Evolutionary conservation across 1,140 invertebrate genomes (phyloP).

Genomic region (Calycopis cecrops): DNA sequence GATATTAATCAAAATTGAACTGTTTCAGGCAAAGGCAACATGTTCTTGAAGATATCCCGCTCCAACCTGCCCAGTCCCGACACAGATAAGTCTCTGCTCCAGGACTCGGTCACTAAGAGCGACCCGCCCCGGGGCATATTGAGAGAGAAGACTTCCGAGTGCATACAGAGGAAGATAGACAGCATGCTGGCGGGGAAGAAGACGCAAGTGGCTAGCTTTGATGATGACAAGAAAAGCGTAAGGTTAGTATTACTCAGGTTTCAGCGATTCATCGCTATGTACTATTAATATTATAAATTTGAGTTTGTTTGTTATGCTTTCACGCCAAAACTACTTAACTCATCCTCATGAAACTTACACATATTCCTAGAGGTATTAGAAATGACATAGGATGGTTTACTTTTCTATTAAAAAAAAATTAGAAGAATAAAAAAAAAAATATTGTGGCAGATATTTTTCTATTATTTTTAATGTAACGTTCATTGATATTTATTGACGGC

Average conservation of each 20-base stretch:
- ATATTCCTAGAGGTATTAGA: too few relatives aligned
- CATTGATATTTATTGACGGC: too few relatives aligned
- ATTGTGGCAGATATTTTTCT: too few relatives aligned
- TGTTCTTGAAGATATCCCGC: slow-evolving; percentile 82
- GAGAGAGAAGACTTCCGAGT: slow-evolving; percentile 78
- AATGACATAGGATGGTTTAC: too few relatives aligned
- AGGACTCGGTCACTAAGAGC: slow-evolving; percentile 58
- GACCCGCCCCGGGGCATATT: slow-evolving; percentile 82
- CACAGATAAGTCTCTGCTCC: slow-evolving; percentile 53
- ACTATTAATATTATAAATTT: too few relatives aligned
- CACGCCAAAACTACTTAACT: too few relatives aligned
- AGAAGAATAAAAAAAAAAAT: too few relatives aligned
- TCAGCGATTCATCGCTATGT: too few relatives aligned
- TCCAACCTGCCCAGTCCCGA: slow-evolving; percentile 70
- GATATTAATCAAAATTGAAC: slow-evolving; percentile 3
- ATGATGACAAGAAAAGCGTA: slow-evolving; percentile 83
- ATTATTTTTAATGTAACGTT: too few relatives aligned
- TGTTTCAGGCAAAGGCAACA: slow-evolving; percentile 77
- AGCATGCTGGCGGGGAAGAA: slow-evolving; percentile 42
- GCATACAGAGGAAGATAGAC: slow-evolving; percentile 62
- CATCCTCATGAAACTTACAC: too few relatives aligned
- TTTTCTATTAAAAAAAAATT: too few relatives aligned
- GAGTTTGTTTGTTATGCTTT: too few relatives aligned
- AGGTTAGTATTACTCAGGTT: slow-evolving; percentile 38
- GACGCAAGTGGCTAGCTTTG: slow-evolving; percentile 60